Percentiles rank a stretch among this genome's conserved stretches.
Evolutionary conservation across 2,113 vertebrate genomes (phyloP).

Genomic region (Oreochromis niloticus): DNA sequence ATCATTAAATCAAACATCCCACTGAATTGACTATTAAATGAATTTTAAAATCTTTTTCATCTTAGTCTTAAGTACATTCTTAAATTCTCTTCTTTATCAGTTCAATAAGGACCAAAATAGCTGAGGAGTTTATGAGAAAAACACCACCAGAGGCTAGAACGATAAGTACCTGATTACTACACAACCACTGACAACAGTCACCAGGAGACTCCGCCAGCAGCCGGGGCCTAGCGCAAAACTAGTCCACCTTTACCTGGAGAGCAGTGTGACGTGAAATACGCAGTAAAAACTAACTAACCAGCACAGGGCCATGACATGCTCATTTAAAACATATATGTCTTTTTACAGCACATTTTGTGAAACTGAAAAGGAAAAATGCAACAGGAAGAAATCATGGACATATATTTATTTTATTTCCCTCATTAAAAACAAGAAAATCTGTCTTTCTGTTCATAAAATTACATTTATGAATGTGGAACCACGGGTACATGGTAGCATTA

Average conservation of each 20-base stretch:
- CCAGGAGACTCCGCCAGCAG: neutral
- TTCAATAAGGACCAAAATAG: neutral
- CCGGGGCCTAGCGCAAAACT: neutral
- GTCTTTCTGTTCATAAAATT: fast-evolving
- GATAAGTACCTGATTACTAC: no score
- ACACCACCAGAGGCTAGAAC: neutral
- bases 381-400: neutral
- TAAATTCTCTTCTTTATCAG: neutral
- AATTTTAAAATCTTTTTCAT: neutral
- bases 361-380: neutral
- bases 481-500: neutral
- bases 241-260: neutral
- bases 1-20: neutral
- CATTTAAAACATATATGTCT: neutral
- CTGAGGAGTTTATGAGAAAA: neutral
- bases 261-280: neutral
- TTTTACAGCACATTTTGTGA: neutral
- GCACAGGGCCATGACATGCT: neutral
- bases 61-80: neutral
- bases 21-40: neutral
- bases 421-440: neutral
- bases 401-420: neutral
- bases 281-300: neutral
- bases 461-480: fast-evolving
- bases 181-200: no score